A percentile compares a stretch with the other conserved stretches of the same genome.
These are phyloP conservation scores for Mylabris phalerata DNA, from an alignment of 1,140 invertebrate genomes.

Conservation along the genomic window DNA sequence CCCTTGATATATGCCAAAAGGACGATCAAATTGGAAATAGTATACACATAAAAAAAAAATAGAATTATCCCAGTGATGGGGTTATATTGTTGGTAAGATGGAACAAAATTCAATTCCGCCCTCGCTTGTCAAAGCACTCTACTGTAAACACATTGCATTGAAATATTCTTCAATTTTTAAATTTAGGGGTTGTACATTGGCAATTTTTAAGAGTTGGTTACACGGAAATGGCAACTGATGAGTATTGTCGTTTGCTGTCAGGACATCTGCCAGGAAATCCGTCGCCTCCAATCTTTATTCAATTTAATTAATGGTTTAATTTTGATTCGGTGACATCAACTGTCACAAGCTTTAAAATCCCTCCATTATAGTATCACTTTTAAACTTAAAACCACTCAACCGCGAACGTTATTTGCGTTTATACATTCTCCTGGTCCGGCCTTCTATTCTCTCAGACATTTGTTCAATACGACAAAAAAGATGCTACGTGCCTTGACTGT, in stretches of 20 bases:
- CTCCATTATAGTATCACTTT: slow-evolving; percentile 9
- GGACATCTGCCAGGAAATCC: slow-evolving; percentile 33
- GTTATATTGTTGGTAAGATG: slow-evolving; percentile 28
- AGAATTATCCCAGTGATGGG: slow-evolving; percentile 11
- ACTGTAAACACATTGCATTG: slow-evolving; percentile 35
- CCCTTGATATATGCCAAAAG: background rate
- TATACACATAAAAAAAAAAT: background rate
- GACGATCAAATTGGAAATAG: background rate
- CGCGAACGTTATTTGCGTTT: slow-evolving; percentile 4
- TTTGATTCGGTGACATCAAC: slow-evolving; percentile 27
- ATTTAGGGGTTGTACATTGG: slow-evolving; percentile 20
- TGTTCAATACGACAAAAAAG: too few species aligned
- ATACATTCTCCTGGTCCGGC: too few species aligned
- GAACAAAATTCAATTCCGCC: slow-evolving; percentile 31
- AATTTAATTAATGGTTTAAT: slow-evolving; percentile 37
- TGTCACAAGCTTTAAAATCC: slow-evolving; percentile 17
- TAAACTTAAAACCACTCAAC: slow-evolving; percentile 11
- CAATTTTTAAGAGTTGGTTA: slow-evolving; percentile 25
- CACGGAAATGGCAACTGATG: slow-evolving; percentile 32
- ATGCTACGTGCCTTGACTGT: too few species aligned
- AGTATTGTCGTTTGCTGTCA: slow-evolving; percentile 24
- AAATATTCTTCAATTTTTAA: slow-evolving; percentile 34
- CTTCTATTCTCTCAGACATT: too few species aligned
- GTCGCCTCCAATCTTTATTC: slow-evolving; percentile 24
- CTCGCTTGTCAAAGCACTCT: slow-evolving; percentile 26